Percentiles rank a stretch among this genome's conserved stretches.
Evolutionary conservation across 2,113 vertebrate species (phyloP).

Genomic region (Eulemur macaco): DNA sequence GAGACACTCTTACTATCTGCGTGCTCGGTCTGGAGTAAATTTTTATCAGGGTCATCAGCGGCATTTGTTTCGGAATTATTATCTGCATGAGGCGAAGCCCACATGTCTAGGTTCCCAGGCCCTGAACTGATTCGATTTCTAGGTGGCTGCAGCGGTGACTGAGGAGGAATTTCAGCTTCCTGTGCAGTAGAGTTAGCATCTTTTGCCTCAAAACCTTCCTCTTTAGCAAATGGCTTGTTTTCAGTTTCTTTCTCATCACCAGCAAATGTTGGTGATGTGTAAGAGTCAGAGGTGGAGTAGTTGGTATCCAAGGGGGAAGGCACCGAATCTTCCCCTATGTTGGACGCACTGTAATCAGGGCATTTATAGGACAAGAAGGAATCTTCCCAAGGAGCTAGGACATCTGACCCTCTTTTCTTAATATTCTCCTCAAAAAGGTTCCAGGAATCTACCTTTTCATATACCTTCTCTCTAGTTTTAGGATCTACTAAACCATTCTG

Average conservation of each 20-base stretch:
- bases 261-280: constrained; percentile 83
- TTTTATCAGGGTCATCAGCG: not conserved
- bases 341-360: constrained; percentile 79
- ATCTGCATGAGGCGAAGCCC: constrained; percentile 59
- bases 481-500: not conserved
- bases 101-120: constrained; percentile 54
- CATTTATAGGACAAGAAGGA: constrained; percentile 83
- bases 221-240: constrained; percentile 64
- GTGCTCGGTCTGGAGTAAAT: constrained; percentile 52
- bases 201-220: constrained; percentile 55
- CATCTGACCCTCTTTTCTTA: constrained; percentile 74
- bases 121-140: constrained; percentile 59
- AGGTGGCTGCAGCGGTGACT: constrained; percentile 8
- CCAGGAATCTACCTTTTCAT: constrained; percentile 80
- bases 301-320: constrained; percentile 87
- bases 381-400: constrained; percentile 84
- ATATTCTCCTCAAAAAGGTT: constrained; percentile 79
- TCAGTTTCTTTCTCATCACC: constrained; percentile 82
- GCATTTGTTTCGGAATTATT: constrained; percentile 36
- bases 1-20: not conserved
- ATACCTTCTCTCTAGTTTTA: constrained; percentile 44
- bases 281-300: constrained; percentile 89
- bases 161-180: constrained; percentile 1
- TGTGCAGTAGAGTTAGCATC: not conserved
- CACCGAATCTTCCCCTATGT: constrained; percentile 79